Base-by-base conservation (phyloP, 2,113 vertebrate species). In the Tragelaphus scriptus region DNA sequence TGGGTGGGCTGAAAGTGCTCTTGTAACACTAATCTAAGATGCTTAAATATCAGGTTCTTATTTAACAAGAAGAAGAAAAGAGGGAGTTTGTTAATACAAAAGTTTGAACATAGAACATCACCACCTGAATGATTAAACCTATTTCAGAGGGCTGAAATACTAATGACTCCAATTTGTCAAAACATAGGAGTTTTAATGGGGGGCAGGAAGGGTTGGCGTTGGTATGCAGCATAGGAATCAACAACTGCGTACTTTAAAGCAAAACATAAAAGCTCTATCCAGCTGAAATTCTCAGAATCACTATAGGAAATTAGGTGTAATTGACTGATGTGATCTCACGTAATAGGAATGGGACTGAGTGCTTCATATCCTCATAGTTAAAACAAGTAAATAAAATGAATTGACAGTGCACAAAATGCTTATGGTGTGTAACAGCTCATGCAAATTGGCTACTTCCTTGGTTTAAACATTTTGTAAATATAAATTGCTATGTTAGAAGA, bases 131-230 rank as follows among this genome's bases (percentile, higher is more conserved):
- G 97, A 98, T 95, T 98, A 97, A 98, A 97, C 44, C 68, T 98
- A 95, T 97, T 98, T 95, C 61, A 97, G 87, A 96, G 36, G 68
- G 28, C 88, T 97, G 68, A 97, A 95, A 98, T 94, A 95, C 96
- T 97, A 98, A 98, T 97, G 94, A 97, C 97, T 97, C 86, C 93
- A 98, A 96, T 98, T 98, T 97, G 94, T 97, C 95, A 97, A 98
- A 98, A 97, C 95, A 98, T 82, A 79, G 36, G 77, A 75, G 32
- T 89, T 97, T 97, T 93, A 97, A 97, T 91, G 96, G 86, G 25
- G 91, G 59, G 59, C 88, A 97, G 88, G 56, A 97, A 97, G 85
- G 77, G 68, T 86, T 97, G 95, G 91, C 93, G 71, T 86, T 44
- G 47, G 93, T 91, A 97, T 94, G 68, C 56, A 65, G 95, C 51